Evolutionary conservation across 2,797 vertebrate species (phyloP).

Genomic region (Brachyrhaphis roseni): DNA sequence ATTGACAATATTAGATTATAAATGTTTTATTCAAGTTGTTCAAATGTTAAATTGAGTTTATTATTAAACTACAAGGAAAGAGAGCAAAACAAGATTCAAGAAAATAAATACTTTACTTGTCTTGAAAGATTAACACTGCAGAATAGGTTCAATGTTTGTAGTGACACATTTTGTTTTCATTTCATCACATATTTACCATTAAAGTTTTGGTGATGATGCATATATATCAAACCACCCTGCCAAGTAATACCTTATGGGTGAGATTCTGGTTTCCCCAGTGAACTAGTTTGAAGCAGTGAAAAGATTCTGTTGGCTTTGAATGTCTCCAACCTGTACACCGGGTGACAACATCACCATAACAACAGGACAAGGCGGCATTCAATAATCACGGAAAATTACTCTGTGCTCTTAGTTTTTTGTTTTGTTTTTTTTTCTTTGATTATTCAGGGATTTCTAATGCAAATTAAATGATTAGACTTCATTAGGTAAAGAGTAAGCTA

Average conservation of each 20-base stretch:
- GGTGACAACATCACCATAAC: slow-evolving; percentile 62
- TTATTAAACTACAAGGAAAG: not conserved
- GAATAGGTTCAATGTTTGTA: not conserved
- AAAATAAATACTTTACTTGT: not conserved
- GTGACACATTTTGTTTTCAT: not conserved
- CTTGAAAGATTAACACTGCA: not conserved
- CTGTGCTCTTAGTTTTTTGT: not conserved
- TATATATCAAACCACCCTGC: slow-evolving; percentile 23
- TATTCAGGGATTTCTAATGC: not conserved
- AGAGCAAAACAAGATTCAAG: not conserved
- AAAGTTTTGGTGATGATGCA: not conserved
- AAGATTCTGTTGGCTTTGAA: slow-evolving; percentile 10
- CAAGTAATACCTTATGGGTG: slow-evolving; percentile 6
- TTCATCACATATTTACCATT: not conserved
- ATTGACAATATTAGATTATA: not conserved
- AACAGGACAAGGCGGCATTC: slow-evolving; percentile 43
- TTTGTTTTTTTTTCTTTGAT: slow-evolving; percentile 4
- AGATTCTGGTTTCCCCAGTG: slow-evolving; percentile 50
- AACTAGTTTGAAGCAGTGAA: slow-evolving; percentile 37
- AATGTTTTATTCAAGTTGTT: not conserved
- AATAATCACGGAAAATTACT: slow-evolving; percentile 21
- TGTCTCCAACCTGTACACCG: slow-evolving; percentile 39
- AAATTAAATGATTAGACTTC: not conserved
- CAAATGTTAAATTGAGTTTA: not conserved
- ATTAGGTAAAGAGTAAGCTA: not conserved